phyloP scores from a whole-genome alignment of 2,113 vertebrate species.

The Ammospiza nelsoni region DNA sequence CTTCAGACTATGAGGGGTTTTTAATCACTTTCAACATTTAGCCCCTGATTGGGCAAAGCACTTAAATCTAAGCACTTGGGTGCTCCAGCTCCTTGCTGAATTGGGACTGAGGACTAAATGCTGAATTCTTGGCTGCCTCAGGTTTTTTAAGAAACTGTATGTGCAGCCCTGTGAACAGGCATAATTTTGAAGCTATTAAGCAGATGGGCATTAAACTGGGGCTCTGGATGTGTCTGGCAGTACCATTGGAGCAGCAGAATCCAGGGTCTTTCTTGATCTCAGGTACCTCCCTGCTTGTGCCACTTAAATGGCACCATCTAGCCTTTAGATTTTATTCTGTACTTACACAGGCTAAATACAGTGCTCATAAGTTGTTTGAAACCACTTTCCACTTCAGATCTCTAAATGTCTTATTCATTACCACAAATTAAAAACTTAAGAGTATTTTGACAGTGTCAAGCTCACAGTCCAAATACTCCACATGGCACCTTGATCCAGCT shows the following conservation, averaged over 20 bases:
- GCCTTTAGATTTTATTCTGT: neutral
- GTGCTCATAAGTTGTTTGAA: neutral
- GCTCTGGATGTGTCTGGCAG: neutral
- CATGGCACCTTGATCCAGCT: neutral
- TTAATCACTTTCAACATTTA: conserved; percentile 41
- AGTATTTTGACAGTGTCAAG: neutral
- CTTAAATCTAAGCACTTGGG: neutral
- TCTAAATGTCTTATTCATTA: conserved; percentile 1
- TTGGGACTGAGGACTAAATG: neutral
- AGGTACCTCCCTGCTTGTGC: neutral
- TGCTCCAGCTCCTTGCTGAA: neutral
- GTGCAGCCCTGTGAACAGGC: neutral
- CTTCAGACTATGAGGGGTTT: conserved; percentile 43
- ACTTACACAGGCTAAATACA: neutral
- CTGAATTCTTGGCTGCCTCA: neutral
- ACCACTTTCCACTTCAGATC: neutral
- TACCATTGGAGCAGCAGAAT: neutral
- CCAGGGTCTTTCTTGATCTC: neutral
- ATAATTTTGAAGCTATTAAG: neutral
- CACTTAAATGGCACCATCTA: neutral
- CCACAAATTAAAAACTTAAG: neutral
- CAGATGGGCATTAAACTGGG: neutral
- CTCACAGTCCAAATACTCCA: neutral
- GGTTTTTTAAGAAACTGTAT: neutral
- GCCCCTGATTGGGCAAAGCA: conserved; percentile 41